Conservation (phyloP, 2,888 invertebrate genomes). For the Dicyrtomina minuta region DNA sequence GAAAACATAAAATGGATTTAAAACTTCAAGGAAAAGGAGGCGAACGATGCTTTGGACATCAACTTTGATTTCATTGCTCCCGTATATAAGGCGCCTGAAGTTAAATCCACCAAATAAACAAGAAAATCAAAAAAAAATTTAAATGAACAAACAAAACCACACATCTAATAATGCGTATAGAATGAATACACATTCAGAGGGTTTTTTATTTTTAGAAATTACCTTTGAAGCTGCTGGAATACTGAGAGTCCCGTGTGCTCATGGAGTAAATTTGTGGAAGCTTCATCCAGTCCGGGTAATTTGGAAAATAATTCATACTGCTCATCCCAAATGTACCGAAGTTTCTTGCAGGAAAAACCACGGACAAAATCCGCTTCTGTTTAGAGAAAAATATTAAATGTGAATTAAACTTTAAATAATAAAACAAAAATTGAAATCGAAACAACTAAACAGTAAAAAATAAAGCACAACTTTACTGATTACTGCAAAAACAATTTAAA, state of each 20-base stretch:
- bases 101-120: background rate
- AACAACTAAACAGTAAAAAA: background rate
- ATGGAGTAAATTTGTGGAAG: conserved; percentile 67
- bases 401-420: background rate
- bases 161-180: background rate
- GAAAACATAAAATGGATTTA: conserved; percentile 95
- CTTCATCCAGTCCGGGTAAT: conserved; percentile 72
- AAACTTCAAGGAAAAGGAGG: conserved; percentile 75
- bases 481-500: background rate
- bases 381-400: conserved; percentile 1
- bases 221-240: conserved; percentile 68
- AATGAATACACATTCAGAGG: background rate
- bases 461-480: background rate
- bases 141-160: background rate
- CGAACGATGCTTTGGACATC: conserved; percentile 72
- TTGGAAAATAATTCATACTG: conserved; percentile 68
- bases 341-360: conserved; percentile 79
- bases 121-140: background rate
- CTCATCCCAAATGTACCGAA: conserved; percentile 77
- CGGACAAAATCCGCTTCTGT: conserved; percentile 64
- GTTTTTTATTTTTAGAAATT: conserved; percentile 39
- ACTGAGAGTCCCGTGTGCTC: conserved; percentile 64
- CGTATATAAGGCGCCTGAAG: conserved; percentile 73
- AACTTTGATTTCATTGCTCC: conserved; percentile 79
- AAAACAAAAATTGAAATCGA: background rate